Percentiles rank a stretch among this genome's conserved stretches.
Evolutionary conservation across 2,113 vertebrate species (phyloP).

Genomic region (Grammomys surdaster): DNA sequence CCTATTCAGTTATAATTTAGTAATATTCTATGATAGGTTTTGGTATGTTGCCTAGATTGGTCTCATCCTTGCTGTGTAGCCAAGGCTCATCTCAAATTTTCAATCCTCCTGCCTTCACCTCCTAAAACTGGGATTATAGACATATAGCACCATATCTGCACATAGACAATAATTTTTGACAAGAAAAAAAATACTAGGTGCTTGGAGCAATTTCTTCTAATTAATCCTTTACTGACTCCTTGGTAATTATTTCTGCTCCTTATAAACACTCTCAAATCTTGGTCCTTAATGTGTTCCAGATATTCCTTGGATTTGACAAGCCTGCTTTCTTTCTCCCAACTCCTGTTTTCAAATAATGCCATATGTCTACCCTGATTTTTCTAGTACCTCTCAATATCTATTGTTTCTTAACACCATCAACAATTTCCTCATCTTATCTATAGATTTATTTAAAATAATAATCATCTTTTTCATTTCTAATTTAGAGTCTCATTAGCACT

Average conservation of each 20-base stretch:
- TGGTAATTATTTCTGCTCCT: background rate
- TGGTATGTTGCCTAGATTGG: background rate
- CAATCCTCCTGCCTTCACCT: background rate
- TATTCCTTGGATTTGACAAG: conserved; percentile 13
- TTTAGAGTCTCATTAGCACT: background rate
- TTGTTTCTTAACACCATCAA: background rate
- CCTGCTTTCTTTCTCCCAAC: conserved; percentile 1
- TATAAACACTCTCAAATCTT: conserved; percentile 5
- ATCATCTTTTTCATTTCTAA: background rate
- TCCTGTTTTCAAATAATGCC: conserved; percentile 45
- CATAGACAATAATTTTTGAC: background rate
- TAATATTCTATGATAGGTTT: background rate
- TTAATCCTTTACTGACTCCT: background rate
- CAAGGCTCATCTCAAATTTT: background rate
- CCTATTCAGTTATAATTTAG: background rate
- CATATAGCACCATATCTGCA: background rate
- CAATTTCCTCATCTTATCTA: background rate
- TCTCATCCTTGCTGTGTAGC: background rate
- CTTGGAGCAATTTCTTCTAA: conserved; percentile 14
- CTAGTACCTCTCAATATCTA: background rate
- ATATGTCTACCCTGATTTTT: background rate
- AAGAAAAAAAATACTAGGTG: background rate
- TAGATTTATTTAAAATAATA: background rate
- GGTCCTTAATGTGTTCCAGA: conserved; percentile 19
- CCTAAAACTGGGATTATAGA: background rate